phyloP scores from a whole-genome alignment of 2,113 vertebrate genomes.

The Zootoca vivipara region DNA sequence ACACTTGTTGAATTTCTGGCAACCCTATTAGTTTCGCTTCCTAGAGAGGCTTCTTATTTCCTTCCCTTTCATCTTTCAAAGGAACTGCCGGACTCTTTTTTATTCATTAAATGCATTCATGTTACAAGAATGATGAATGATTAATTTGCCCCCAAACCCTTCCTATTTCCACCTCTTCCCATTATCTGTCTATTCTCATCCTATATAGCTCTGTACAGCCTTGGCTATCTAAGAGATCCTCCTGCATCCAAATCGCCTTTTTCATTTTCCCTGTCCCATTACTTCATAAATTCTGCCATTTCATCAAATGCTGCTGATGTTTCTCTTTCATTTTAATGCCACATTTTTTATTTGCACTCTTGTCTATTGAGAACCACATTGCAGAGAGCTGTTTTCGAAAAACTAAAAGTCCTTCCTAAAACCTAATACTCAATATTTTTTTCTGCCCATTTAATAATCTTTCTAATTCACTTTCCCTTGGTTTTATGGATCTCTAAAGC shows the following conservation, averaged over 20 bases:
- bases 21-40: neutral
- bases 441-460: conserved; percentile 61
- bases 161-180: conserved; percentile 9
- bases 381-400: conserved; percentile 5
- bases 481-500: conserved; percentile 53
- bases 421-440: conserved; percentile 52
- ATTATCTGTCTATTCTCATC: conserved; percentile 26
- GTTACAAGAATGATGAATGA: neutral
- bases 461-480: conserved; percentile 45
- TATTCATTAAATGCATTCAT: conserved; percentile 32
- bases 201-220: neutral
- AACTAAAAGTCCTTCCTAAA: conserved; percentile 12
- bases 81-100: conserved; percentile 19
- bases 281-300: conserved; percentile 45
- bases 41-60: neutral
- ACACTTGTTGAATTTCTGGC: neutral
- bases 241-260: neutral
- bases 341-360: conserved; percentile 35
- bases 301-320: conserved; percentile 46
- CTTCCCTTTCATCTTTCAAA: neutral
- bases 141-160: conserved; percentile 1
- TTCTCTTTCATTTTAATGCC: conserved; percentile 36
- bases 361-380: conserved; percentile 36
- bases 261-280: fast-evolving
- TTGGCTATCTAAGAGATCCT: neutral